These are phyloP conservation scores for Anabas testudineus DNA, from an alignment of 2,797 vertebrate species.

Conservation along the genomic window DNA sequence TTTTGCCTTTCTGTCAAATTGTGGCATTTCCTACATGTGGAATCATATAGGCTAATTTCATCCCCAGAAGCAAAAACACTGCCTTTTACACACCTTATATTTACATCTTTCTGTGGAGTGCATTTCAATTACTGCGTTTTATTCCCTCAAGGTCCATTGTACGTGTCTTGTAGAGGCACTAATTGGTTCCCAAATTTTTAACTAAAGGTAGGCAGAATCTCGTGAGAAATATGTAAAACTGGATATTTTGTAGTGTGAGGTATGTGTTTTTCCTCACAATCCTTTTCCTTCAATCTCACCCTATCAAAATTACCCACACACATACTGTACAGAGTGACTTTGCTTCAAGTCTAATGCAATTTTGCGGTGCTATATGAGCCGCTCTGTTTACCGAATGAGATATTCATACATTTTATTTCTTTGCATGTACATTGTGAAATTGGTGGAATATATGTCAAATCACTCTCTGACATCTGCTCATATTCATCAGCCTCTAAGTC, in stretches of 20 bases:
- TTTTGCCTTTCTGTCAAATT: slow-evolving; percentile 77
- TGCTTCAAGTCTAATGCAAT: slow-evolving; percentile 70
- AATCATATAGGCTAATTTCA: slow-evolving; percentile 42
- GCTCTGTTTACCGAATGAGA: slow-evolving; percentile 79
- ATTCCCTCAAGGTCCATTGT: neutral
- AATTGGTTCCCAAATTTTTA: slow-evolving; percentile 4
- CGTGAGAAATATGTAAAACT: slow-evolving; percentile 38
- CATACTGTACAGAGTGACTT: slow-evolving; percentile 45
- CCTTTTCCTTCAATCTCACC: slow-evolving; percentile 47
- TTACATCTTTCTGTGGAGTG: slow-evolving; percentile 11
- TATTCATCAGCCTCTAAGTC: slow-evolving; percentile 84
- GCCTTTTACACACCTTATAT: slow-evolving; percentile 14
- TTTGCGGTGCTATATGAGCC: slow-evolving; percentile 63
- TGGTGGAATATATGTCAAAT: slow-evolving; percentile 87
- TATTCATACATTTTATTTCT: slow-evolving; percentile 80
- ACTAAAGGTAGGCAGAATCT: neutral
- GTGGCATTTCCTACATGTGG: slow-evolving; percentile 73
- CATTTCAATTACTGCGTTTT: slow-evolving; percentile 7
- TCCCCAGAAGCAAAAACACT: slow-evolving; percentile 25
- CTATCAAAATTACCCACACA: slow-evolving; percentile 23
- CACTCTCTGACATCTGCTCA: slow-evolving; percentile 85
- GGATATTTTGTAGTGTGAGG: slow-evolving; percentile 19
- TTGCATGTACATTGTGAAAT: slow-evolving; percentile 80
- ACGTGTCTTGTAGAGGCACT: slow-evolving; percentile 1
- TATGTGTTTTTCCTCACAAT: slow-evolving; percentile 33